A percentile compares a stretch with the other conserved stretches of the same genome.
These are phyloP conservation scores for Nyctibius grandis DNA, from an alignment of 2,797 vertebrate genomes.

Conservation along the genomic window DNA sequence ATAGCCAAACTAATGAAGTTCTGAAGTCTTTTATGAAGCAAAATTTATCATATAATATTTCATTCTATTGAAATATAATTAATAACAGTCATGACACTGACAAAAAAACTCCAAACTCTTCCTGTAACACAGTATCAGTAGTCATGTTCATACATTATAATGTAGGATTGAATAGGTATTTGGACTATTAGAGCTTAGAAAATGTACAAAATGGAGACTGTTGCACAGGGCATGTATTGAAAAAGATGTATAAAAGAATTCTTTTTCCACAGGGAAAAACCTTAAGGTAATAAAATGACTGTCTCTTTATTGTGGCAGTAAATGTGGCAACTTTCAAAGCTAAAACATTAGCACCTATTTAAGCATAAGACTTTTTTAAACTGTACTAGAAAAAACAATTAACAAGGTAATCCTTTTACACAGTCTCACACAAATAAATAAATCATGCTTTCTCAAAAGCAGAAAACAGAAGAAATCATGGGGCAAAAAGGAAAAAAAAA, in stretches of 20 bases:
- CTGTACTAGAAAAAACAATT: background rate
- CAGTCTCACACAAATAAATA: background rate
- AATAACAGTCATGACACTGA: background rate
- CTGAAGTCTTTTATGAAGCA: background rate
- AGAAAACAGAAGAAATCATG: background rate
- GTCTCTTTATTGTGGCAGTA: background rate
- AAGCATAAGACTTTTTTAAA: background rate
- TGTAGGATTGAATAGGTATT: background rate
- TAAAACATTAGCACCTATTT: background rate
- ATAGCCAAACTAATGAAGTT: background rate
- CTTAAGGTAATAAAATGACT: background rate
- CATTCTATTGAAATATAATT: background rate
- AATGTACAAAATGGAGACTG: background rate
- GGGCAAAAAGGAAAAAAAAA: background rate
- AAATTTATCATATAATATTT: background rate
- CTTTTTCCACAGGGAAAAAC: background rate
- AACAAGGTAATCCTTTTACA: background rate
- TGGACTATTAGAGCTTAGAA: background rate
- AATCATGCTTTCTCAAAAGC: background rate
- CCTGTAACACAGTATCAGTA: background rate
- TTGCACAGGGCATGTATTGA: fast-evolving
- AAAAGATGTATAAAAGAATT: background rate
- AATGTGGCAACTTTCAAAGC: background rate
- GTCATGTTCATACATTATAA: background rate
- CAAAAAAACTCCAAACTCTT: background rate